Percentiles rank a stretch among this genome's conserved stretches.
These are phyloP conservation scores for Mythimna loreyi DNA, from an alignment of 2,888 invertebrate genomes.

Conservation along the genomic window DNA sequence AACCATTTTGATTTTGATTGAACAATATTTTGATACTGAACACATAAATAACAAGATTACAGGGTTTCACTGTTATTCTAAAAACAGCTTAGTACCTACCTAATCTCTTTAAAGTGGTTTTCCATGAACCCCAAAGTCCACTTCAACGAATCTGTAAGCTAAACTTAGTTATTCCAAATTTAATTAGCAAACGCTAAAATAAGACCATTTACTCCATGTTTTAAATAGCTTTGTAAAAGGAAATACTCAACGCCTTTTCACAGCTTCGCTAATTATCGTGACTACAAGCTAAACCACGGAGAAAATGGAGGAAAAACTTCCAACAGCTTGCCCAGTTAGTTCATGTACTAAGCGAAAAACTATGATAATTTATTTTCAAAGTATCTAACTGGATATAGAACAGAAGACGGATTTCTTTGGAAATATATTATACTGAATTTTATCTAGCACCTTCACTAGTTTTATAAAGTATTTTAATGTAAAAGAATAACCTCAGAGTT, in stretches of 20 bases:
- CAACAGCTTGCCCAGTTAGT: slow-evolving; percentile 10
- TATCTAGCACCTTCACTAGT: not conserved
- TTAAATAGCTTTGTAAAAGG: slow-evolving; percentile 9
- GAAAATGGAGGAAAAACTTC: slow-evolving; percentile 33
- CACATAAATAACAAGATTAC: not conserved
- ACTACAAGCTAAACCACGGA: slow-evolving; percentile 12
- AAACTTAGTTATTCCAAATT: not conserved
- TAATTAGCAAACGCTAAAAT: slow-evolving; percentile 7
- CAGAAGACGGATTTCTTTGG: slow-evolving; percentile 2
- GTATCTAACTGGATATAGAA: slow-evolving; percentile 17
- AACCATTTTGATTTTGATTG: too few species aligned
- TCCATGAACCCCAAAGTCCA: not conserved
- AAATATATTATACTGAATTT: not conserved
- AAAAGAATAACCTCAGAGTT: not conserved
- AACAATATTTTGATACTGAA: too few species aligned
- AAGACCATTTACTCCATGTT: not conserved
- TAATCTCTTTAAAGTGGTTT: slow-evolving; percentile 9
- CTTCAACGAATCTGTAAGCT: not conserved
- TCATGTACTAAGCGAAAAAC: slow-evolving; percentile 43
- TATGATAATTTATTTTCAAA: slow-evolving; percentile 46
- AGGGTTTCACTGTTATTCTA: not conserved
- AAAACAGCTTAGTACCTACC: not conserved
- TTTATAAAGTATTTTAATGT: not conserved
- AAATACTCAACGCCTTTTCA: slow-evolving; percentile 11
- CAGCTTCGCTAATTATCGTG: slow-evolving; percentile 39